Evolutionary conservation across 1,140 invertebrate species (phyloP), one percentile per base, ranked within the genome.

Genomic region (Dolichoris vasculosae): DNA sequence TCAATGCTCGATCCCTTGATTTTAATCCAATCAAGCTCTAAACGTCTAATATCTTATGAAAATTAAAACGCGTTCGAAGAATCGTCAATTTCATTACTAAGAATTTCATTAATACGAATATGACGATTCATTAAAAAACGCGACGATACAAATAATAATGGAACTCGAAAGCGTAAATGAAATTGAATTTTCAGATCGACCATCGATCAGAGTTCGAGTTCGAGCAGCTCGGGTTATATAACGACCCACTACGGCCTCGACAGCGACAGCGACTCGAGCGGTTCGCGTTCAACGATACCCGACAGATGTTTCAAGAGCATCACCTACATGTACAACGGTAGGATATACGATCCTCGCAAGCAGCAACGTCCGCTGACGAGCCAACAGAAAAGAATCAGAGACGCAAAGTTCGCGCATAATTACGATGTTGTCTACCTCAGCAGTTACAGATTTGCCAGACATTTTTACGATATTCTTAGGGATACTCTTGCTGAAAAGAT

Each of bases 381-480:
- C 86, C 94, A 92, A 83, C 94, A 94, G 87, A 90, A 89, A 26
- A 90, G 91, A 51, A 91, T 94, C 63, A 93, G 91, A 89, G 90
- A 91, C 55, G 92, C 88, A 85, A 87, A 90, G 89, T 88, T 91
- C 86, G 90, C 88, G 76, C 87, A 92, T 89, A 89, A 92, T 86
- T 91, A 93, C 89, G 92, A 94, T 88, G 84, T 94, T 9, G 93
- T 93, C 67, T 96, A 95, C 88, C 90, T 95, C 2, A 95, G 94
- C 88, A 96, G 95, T 9, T 88, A 91, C 15, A 91, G 89, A 35
- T 96, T 96, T 83, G 95, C 95, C 94, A 91, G 92, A 30, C 93
- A 95, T 79, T 96, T 96, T 88, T 94, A 93, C 0, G 93, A 95
- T 76, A 86, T 95, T 32, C 95, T 96, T 78, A 92, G 94, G 38